A percentile compares a stretch with the other conserved stretches of the same genome.
Conservation (phyloP, 2,888 invertebrate genomes). For the Cataglyphis altisquamis region DNA sequence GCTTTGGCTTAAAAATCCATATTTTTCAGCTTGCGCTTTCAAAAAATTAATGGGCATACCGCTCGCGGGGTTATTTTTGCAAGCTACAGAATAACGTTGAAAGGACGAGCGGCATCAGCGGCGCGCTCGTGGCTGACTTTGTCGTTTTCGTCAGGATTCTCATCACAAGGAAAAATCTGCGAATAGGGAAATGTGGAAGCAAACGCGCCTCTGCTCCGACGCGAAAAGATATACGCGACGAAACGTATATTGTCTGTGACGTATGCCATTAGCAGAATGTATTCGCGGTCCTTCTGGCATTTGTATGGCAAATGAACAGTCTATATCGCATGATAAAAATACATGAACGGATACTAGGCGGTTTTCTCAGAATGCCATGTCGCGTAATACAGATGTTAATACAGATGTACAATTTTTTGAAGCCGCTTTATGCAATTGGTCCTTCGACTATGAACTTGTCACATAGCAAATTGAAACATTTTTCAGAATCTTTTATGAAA, state of each 20-base stretch:
- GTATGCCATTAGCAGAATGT: conserved; percentile 70
- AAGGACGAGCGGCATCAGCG: conserved; percentile 28
- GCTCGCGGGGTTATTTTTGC: conserved; percentile 34
- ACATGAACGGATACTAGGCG: conserved; percentile 64
- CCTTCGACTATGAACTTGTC: not conserved
- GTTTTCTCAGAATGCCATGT: conserved; percentile 58
- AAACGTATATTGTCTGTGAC: conserved; percentile 66
- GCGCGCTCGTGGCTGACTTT: conserved; percentile 35
- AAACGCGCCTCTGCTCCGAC: conserved; percentile 1
- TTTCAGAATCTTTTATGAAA: conserved; percentile 20
- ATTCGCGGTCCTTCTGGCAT: conserved; percentile 58
- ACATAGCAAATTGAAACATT: conserved; percentile 7
- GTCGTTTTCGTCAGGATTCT: conserved; percentile 37
- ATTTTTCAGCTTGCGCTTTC: conserved; percentile 15
- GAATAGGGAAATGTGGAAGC: conserved; percentile 6
- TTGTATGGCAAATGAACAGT: conserved; percentile 67
- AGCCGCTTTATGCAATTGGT: conserved; percentile 20
- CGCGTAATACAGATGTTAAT: conserved; percentile 43
- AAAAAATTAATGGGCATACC: conserved; percentile 46
- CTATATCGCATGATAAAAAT: conserved; percentile 44
- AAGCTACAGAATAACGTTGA: conserved; percentile 31
- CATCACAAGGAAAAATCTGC: conserved; percentile 43
- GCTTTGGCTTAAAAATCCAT: conserved; percentile 25
- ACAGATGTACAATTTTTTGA: conserved; percentile 28
- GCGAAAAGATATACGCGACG: conserved; percentile 56